phyloP scores from a whole-genome alignment of 2,113 vertebrate species.

The Forbesichthys papilliferus region DNA sequence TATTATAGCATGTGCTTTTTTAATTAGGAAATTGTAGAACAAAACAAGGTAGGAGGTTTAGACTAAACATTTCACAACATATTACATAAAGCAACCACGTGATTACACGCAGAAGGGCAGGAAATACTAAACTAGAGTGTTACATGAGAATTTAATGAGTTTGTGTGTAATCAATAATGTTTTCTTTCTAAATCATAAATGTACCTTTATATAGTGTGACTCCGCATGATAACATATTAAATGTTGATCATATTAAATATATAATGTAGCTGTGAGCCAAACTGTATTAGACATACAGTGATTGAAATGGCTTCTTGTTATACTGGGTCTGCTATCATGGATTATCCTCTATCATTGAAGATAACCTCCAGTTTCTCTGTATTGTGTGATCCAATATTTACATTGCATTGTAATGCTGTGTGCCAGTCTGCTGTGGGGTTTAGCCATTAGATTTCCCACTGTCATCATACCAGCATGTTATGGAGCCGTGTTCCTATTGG shows the following conservation, averaged over 20 bases:
- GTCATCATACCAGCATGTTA: background rate
- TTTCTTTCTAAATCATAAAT: background rate
- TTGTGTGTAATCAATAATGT: background rate
- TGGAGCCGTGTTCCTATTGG: slow-evolving; percentile 22
- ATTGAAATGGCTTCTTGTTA: background rate
- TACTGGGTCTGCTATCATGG: slow-evolving; percentile 20
- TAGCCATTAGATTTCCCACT: slow-evolving; percentile 12
- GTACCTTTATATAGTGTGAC: slow-evolving; percentile 8
- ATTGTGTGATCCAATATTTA: no score
- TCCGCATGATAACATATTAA: slow-evolving; percentile 6
- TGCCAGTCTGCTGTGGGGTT: slow-evolving; percentile 19
- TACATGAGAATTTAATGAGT: slow-evolving; percentile 9
- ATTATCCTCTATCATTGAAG: no score
- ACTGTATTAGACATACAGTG: background rate
- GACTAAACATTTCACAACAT: no score
- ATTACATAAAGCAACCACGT: no score
- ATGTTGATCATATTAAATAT: slow-evolving; percentile 21
- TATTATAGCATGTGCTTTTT: no score
- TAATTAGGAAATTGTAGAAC: no score
- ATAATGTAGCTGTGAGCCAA: background rate
- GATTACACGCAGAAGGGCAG: no score
- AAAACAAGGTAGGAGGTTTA: no score
- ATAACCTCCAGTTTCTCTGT: no score
- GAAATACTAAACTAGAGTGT: no score
- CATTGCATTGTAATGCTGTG: slow-evolving; percentile 2